Percentiles rank a stretch among this genome's conserved stretches.
phyloP scores from a whole-genome alignment of 1,140 invertebrate genomes.

The Manduca sexta region DNA sequence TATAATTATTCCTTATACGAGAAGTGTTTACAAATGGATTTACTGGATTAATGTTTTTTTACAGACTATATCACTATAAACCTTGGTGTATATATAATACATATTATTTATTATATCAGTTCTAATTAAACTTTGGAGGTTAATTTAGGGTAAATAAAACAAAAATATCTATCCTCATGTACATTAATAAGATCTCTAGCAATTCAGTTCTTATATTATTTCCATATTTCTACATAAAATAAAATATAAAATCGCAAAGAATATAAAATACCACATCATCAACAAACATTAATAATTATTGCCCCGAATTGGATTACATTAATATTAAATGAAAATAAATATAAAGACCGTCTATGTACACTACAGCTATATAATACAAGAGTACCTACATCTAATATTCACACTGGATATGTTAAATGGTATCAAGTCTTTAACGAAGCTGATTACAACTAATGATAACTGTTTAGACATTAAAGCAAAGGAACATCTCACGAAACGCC shows the following conservation, averaged over 20 bases:
- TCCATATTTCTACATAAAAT: too few species aligned
- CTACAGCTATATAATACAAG: slow-evolving; percentile 64
- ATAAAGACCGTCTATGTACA: slow-evolving; percentile 51
- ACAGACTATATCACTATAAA: too few species aligned
- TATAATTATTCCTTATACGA: too few species aligned
- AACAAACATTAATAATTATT: slow-evolving; percentile 58
- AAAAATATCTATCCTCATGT: too few species aligned
- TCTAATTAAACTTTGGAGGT: too few species aligned
- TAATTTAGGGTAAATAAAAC: too few species aligned
- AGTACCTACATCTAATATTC: slow-evolving; percentile 51
- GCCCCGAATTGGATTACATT: slow-evolving; percentile 51
- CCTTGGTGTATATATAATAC: too few species aligned
- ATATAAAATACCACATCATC: slow-evolving; percentile 50
- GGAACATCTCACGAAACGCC: slow-evolving; percentile 48
- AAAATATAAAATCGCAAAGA: slow-evolving; percentile 22
- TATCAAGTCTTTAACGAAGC: slow-evolving; percentile 62
- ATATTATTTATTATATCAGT: too few species aligned
- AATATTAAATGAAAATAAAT: slow-evolving; percentile 56
- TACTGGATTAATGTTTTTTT: too few species aligned
- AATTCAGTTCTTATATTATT: too few species aligned
- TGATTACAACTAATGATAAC: slow-evolving; percentile 42
- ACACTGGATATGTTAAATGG: slow-evolving; percentile 67
- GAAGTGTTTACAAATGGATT: too few species aligned
- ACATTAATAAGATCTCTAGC: too few species aligned
- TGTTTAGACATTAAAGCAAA: slow-evolving; percentile 25